Conservation (phyloP, 2,888 invertebrate genomes). For the Volucella zonaria region DNA sequence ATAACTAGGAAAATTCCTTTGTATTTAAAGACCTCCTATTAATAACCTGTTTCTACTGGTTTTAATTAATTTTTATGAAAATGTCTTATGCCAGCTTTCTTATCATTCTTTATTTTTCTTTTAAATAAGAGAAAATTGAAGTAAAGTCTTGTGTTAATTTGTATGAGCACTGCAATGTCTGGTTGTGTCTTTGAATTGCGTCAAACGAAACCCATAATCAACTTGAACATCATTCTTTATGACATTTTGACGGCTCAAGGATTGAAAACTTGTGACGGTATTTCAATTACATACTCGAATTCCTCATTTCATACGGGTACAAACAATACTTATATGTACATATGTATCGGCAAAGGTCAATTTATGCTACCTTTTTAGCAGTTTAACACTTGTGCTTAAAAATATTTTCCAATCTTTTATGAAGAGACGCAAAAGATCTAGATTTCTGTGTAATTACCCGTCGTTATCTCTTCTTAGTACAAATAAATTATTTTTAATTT, state of each 20-base stretch:
- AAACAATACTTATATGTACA: not conserved
- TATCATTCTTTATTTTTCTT: too few species aligned
- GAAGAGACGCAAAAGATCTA: not conserved
- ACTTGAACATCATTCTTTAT: too few species aligned
- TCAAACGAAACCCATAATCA: too few species aligned
- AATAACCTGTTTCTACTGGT: conserved; percentile 5
- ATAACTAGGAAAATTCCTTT: too few species aligned
- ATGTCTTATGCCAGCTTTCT: not conserved
- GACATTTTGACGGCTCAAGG: not conserved
- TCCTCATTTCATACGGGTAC: not conserved
- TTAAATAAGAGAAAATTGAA: not conserved
- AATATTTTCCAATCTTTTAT: not conserved
- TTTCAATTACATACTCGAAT: not conserved
- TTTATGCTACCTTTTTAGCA: not conserved
- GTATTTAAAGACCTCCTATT: not conserved
- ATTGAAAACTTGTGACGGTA: not conserved
- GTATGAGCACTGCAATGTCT: not conserved
- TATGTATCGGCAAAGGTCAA: not conserved
- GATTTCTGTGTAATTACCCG: not conserved
- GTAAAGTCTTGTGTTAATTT: not conserved
- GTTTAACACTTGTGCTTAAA: not conserved
- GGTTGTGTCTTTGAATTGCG: not conserved
- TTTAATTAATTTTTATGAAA: not conserved
- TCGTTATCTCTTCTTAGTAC: not conserved
- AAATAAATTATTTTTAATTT: conserved; percentile 3